Conservation (phyloP, 1,140 invertebrate genomes). For the Drosophila pruinosa region DNA sequence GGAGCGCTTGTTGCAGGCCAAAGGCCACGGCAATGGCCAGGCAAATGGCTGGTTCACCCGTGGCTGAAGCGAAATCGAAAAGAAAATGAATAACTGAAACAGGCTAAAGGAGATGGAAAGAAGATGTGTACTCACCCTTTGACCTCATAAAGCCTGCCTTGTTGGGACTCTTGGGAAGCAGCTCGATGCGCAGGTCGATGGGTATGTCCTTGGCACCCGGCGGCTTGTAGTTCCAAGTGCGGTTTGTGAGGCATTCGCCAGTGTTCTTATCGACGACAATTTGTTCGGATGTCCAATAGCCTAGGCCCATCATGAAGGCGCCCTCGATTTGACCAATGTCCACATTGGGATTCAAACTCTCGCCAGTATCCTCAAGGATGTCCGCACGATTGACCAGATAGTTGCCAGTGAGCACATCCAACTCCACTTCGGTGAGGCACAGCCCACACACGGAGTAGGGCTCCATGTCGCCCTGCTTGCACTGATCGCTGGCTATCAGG, state of each 20-base stretch:
- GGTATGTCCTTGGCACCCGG: conserved; percentile 92
- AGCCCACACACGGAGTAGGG: conserved; percentile 86
- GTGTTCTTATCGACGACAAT: conserved; percentile 86
- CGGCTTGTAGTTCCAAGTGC: conserved; percentile 92
- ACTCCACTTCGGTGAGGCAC: conserved; percentile 87
- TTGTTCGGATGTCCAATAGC: conserved; percentile 90
- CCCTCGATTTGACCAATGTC: conserved; percentile 93
- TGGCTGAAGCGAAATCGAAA: conserved; percentile 56
- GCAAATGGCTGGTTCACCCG: conserved; percentile 91
- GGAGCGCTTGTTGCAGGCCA: conserved; percentile 89
- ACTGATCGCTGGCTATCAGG: conserved; percentile 86
- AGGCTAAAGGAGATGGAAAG: background rate
- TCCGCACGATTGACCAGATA: conserved; percentile 86
- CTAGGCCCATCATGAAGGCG: conserved; percentile 92
- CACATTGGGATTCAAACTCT: conserved; percentile 89
- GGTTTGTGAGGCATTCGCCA: conserved; percentile 88
- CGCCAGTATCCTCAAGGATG: conserved; percentile 89
- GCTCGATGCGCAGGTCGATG: conserved; percentile 90
- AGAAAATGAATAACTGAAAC: background rate
- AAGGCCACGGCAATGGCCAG: conserved; percentile 86
- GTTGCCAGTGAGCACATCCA: conserved; percentile 90
- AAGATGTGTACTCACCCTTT: conserved; percentile 86
- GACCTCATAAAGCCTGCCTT: conserved; percentile 88
- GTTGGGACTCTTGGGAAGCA: conserved; percentile 90
- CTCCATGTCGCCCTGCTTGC: conserved; percentile 79